A percentile compares a stretch with the other conserved stretches of the same genome.
These are phyloP conservation scores for Physocephala rufipes DNA, from an alignment of 2,888 invertebrate genomes.

Conservation along the genomic window DNA sequence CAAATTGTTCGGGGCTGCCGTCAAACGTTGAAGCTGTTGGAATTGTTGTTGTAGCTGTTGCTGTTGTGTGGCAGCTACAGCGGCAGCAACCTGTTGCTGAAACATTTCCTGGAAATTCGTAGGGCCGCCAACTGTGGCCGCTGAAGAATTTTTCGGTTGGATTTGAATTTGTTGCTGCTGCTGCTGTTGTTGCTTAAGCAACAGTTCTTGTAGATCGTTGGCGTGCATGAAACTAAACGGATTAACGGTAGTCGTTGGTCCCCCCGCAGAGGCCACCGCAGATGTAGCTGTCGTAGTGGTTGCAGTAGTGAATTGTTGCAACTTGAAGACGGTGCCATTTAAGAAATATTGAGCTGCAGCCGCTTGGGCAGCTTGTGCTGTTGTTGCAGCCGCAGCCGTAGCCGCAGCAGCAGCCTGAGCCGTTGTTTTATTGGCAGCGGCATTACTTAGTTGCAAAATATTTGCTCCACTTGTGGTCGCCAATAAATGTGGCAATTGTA, in stretches of 20 bases:
- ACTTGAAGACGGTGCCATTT: slow-evolving; percentile 65
- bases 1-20: slow-evolving; percentile 54
- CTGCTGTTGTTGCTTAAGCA: slow-evolving; percentile 56
- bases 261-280: slow-evolving; percentile 54
- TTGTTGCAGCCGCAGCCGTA: slow-evolving; percentile 51
- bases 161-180: slow-evolving; percentile 47
- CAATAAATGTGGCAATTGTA: slow-evolving; percentile 72
- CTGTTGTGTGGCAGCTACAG: slow-evolving; percentile 49
- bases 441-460: slow-evolving; percentile 62
- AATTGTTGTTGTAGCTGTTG: slow-evolving; percentile 56
- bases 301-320: slow-evolving; percentile 62
- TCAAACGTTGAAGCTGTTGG: slow-evolving; percentile 50
- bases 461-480: slow-evolving; percentile 68
- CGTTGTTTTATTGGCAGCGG: slow-evolving; percentile 46
- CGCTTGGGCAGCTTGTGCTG: slow-evolving; percentile 58
- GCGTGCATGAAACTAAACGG: slow-evolving; percentile 57
- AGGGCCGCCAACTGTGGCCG: slow-evolving; percentile 45
- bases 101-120: slow-evolving; percentile 57
- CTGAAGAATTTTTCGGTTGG: slow-evolving; percentile 51
- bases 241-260: slow-evolving; percentile 47
- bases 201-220: slow-evolving; percentile 55
- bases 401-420: slow-evolving; percentile 44
- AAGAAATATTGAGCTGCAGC: slow-evolving; percentile 63
- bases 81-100: slow-evolving; percentile 53
- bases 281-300: slow-evolving; percentile 61